Percentiles rank a stretch among this genome's conserved stretches.
phyloP scores from a whole-genome alignment of 2,888 invertebrate genomes.

The Acleris literana region DNA sequence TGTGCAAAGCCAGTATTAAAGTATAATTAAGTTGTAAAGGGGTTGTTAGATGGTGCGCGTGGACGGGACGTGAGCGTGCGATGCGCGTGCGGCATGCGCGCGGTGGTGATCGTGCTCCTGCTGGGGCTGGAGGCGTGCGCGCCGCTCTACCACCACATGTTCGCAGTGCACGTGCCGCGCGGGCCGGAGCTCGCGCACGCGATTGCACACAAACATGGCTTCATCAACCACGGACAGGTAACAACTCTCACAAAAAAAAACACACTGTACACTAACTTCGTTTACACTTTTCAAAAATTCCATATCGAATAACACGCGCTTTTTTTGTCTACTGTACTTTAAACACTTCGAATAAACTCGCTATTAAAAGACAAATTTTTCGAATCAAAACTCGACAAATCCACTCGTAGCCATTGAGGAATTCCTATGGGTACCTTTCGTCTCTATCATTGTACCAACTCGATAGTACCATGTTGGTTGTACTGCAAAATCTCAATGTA shows the following conservation, averaged over 20 bases:
- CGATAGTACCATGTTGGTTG: too few species aligned
- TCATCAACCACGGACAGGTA: conserved; percentile 79
- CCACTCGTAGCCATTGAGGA: too few species aligned
- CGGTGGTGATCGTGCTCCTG: conserved; percentile 69
- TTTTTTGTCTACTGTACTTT: too few species aligned
- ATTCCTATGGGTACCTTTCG: too few species aligned
- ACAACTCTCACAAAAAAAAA: conserved; percentile 20
- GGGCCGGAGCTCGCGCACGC: conserved; percentile 65
- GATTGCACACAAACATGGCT: conserved; percentile 75
- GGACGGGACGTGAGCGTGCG: conserved; percentile 55
- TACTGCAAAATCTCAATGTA: too few species aligned
- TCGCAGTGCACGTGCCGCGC: conserved; percentile 67
- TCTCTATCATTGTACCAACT: too few species aligned
- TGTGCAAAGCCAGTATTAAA: conserved; percentile 40
- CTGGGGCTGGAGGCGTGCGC: conserved; percentile 75
- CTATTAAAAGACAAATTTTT: too few species aligned
- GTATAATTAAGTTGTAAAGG: conserved; percentile 36
- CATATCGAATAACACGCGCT: too few species aligned
- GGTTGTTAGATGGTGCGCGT: conserved; percentile 34
- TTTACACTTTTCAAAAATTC: too few species aligned
- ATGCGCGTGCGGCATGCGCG: conserved; percentile 75
- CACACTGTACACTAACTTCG: too few species aligned
- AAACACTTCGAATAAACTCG: too few species aligned
- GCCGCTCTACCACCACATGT: conserved; percentile 77
- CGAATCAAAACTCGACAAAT: too few species aligned